These are phyloP conservation scores for Hydrotaea diabolus DNA, from an alignment of 2,888 invertebrate genomes.

Conservation along the genomic window DNA sequence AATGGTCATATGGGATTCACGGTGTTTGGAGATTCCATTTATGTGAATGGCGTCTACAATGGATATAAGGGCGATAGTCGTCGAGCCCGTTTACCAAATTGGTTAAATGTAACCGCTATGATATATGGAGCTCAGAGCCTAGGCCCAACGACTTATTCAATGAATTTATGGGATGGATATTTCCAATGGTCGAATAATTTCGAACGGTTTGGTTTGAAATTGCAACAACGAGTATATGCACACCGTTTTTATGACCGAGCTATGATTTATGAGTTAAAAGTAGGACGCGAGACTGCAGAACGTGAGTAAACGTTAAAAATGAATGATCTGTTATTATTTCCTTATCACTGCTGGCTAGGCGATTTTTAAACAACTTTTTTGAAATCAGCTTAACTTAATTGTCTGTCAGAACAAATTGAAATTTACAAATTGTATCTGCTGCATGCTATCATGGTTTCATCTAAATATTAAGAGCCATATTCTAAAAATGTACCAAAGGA, in stretches of 20 bases:
- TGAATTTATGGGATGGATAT: slow-evolving; percentile 66
- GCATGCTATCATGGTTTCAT: no score
- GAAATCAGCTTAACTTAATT: no score
- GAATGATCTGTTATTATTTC: no score
- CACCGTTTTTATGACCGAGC: slow-evolving; percentile 80
- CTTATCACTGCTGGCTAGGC: no score
- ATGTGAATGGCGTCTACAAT: slow-evolving; percentile 84
- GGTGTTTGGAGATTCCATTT: slow-evolving; percentile 83
- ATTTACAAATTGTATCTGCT: no score
- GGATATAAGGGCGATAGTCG: slow-evolving; percentile 83
- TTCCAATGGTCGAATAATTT: slow-evolving; percentile 70
- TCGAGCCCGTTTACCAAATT: slow-evolving; percentile 84
- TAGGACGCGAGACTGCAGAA: slow-evolving; percentile 45
- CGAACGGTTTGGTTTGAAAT: slow-evolving; percentile 62
- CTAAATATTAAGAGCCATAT: no score
- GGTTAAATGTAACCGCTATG: slow-evolving; percentile 81
- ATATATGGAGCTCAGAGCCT: slow-evolving; percentile 9
- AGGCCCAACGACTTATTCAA: slow-evolving; percentile 24
- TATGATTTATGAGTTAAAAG: slow-evolving; percentile 78
- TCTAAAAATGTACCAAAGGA: no score
- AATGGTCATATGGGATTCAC: slow-evolving; percentile 84
- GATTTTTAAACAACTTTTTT: no score
- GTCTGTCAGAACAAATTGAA: no score
- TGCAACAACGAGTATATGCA: slow-evolving; percentile 76
- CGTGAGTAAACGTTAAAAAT: slow-evolving; percentile 38